Conservation (phyloP, 2,113 vertebrate species). For the Sialia sialis region DNA sequence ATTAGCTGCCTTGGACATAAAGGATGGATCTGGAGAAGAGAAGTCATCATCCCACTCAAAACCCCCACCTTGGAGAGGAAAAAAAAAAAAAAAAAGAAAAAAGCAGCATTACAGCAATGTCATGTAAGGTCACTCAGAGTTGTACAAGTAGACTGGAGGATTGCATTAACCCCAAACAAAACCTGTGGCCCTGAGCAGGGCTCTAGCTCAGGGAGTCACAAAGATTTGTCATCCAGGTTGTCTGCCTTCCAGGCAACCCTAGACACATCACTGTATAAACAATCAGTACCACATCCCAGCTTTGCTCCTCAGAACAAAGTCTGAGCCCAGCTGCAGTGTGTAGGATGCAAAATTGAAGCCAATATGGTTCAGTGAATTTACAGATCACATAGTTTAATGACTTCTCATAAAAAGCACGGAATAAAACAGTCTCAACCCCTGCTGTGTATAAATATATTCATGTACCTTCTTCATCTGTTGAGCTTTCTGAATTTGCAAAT, state of each 20-base stretch:
- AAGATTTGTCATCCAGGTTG: background rate
- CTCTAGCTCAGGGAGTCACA: background rate
- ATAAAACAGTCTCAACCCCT: background rate
- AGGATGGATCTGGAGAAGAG: conserved; percentile 81
- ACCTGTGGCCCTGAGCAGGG: background rate
- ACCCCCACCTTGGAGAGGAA: conserved; percentile 77
- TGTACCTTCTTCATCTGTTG: conserved; percentile 97
- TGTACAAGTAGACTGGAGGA: background rate
- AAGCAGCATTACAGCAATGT: background rate
- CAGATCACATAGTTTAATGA: background rate
- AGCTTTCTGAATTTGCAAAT: conserved; percentile 91
- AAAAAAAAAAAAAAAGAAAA: background rate
- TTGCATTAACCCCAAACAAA: background rate
- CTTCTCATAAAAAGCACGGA: background rate
- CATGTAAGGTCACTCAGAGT: background rate
- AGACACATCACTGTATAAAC: background rate
- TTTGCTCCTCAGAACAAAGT: background rate
- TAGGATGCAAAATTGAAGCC: background rate
- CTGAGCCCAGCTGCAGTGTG: background rate
- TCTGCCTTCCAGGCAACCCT: background rate
- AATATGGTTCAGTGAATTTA: background rate
- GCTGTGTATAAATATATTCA: background rate
- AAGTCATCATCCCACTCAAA: conserved; percentile 97
- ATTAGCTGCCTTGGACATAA: conserved; percentile 79
- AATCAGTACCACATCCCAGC: background rate